Evolutionary conservation across 2,113 vertebrate genomes (phyloP), one percentile per base, ranked within the genome.

Genomic region (Petromus typicus): DNA sequence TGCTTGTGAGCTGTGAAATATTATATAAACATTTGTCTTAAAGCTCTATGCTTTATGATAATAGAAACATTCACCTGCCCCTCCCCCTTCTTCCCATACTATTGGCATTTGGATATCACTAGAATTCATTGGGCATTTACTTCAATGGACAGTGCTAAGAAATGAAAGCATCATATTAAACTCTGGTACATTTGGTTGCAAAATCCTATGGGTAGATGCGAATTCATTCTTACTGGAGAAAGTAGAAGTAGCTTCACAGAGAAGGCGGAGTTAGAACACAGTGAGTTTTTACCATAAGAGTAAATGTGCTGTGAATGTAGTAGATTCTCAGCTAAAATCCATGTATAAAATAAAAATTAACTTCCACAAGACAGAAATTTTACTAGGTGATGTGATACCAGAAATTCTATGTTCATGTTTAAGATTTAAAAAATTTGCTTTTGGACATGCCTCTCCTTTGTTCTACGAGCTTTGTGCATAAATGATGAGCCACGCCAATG

Each of bases 401-500:
- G 48, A 86, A 90, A 75, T 89, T 95, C 34, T 86, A 7, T 75
- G 37, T 89, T 57, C n/a, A 22, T 37, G 27, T 89, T 90, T 84
- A 89, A 92, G 71, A 73, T 59, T 73, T 92, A 1, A 37, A 92
- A 86, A 0, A 7, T 1, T 25, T 89, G 17, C 32, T 63, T n/a
- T 48, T 82, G 93, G 82, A 56, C 14, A 45, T 32, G n/a, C 12
- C 94, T 20, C 48, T 40, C 32, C 54, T 96, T 95, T 93, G 27
- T 89, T 96, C 82, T 86, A 7, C 85, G 56, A 94, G 80, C 67
- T 96, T 76, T 94, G 79, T 96, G 84, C 82, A 95, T 91, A 95
- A 96, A 92, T 56, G 61, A 97, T 94, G 95, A 95, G 93, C 78
- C 69, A 89, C 91, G 91, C 81, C 75, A 87, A 87, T 95, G 89